Base-by-base conservation (phyloP, 2,113 vertebrate species). In the Gyps fulvus region DNA sequence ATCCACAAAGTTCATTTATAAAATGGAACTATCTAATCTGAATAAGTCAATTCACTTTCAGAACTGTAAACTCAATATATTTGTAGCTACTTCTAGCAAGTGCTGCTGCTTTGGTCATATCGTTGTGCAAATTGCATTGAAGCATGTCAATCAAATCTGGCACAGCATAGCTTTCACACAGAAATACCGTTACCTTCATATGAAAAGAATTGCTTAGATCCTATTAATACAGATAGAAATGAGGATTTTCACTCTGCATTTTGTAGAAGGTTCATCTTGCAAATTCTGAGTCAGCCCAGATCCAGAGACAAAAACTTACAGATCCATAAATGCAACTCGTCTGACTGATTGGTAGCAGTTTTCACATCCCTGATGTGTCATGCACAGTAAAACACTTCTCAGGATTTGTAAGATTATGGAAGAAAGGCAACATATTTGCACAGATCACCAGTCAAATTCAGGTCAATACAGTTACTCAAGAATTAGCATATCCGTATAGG, bases 131-230 rank as follows among this genome's bases (percentile, higher is more conserved):
- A 77, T 26, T 63, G 2, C 16, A n/a, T 34, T 59, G 43, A 77
- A 78, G 10, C 2, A 3, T 2, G 0, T 50, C 42, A 65, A 6
- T 38, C 29, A 84, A 65, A 57, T 32, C 32, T 61, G 7, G 0
- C 19, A 47, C 26, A 58, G 6, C 13, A 52, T 6, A 58, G 25
- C 9, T 89, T 83, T 43, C 29, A 55, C 34, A 14, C 5, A 42
- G 25, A 54, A 77, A 86, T 45, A 10, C 2, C 1, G 3, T 45
- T 6, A 40, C 5, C 3, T 29, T 91, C 27, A 55, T 25, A 50
- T 32, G 15, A 76, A 34, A 1, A 31, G 4, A 83, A 83, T 23
- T n/a, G 8, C 2, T 69, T 57, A 81, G 50, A 57, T 81, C 3
- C 8, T 77, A 9, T 38, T 73, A 71, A 42, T 45, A 31, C 4